Base-by-base conservation (phyloP, 1,140 invertebrate species). In the Drosophila mojavensis region DNA sequence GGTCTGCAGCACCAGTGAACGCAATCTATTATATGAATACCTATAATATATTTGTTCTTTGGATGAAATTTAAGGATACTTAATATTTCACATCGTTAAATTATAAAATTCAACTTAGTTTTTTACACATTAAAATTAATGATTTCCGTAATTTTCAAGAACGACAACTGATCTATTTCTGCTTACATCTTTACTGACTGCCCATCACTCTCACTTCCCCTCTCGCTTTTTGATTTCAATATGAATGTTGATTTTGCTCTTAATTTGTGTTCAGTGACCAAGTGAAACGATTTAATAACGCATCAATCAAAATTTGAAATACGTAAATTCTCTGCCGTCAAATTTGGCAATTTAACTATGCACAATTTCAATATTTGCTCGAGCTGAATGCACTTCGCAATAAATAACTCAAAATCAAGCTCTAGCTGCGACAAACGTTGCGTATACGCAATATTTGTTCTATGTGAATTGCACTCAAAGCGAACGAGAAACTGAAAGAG, bases 51-150 rank as follows among this genome's bases (percentile, higher is more conserved):
- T 33, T 33, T 33, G 17, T 7, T 33, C 5, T 33, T 33, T 33
- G 1, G 6, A 33, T 6, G 4, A 33, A 6, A 7, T 1, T 4
- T 33, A 33, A 33, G 30, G 6, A 10, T 36, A 36, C 11, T 36
- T 2, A 36, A 11, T 36, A 5, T 11, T 36, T 36, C 9, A 11
- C 33, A 36, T 2, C 33, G 10, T 11, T 36, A 1, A 6, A 6
- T 3, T n/a, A 43, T 1, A 3, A 5, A 1, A 1, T 43, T n/a
- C 10, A 7, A 1, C 4, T 15, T 13, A 5, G n/a, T 43, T 43
- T 43, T 43, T 30, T 7, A 60, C 43, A 56, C 66, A 86, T 78
- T 75, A 75, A 85, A 86, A 85, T 85, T 85, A 85, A 85, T 85
- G 83, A 82, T 67, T 79, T 75, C 67, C 78, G 67, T 20, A 68